phyloP scores from a whole-genome alignment of 35 echinoderm and acorn worm genomes.

The Hemicentrotus pulcherrimus region DNA sequence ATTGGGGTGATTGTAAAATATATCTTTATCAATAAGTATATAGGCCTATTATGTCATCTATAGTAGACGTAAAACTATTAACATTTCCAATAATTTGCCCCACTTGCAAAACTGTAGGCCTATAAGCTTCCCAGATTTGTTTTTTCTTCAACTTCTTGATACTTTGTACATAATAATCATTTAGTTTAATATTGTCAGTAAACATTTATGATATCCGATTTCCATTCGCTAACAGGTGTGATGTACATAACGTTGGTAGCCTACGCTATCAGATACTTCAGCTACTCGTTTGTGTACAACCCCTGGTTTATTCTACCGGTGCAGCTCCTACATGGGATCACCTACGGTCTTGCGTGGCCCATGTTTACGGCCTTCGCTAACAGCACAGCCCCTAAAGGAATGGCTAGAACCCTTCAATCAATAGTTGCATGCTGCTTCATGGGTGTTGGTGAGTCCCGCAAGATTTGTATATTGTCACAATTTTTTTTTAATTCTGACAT shows the following conservation, averaged over 20 bases:
- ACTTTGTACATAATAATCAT: no score
- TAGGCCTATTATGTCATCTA: no score
- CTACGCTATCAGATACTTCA: constrained; percentile 58
- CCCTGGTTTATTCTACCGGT: constrained; percentile 66
- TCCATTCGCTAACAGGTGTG: constrained; percentile 27
- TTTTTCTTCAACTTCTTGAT: no score
- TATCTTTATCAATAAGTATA: no score
- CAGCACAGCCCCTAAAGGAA: constrained; percentile 61
- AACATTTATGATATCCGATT: neutral
- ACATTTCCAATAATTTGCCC: no score
- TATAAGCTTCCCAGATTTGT: no score
- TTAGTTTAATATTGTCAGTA: no score
- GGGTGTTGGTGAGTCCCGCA: constrained; percentile 59
- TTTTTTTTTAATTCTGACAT: no score
- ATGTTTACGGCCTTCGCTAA: constrained; percentile 68
- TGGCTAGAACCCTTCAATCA: constrained; percentile 69
- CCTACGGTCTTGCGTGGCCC: constrained; percentile 63
- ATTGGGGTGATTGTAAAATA: no score
- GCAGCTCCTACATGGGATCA: constrained; percentile 67
- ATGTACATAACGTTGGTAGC: constrained; percentile 58
- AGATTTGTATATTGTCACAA: no score
- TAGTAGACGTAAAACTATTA: no score
- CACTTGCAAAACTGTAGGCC: no score
- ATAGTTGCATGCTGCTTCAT: constrained; percentile 60
- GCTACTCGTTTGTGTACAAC: constrained; percentile 61